phyloP scores from a whole-genome alignment of 2,797 vertebrate genomes.

The Basileuterus tristriatus region DNA sequence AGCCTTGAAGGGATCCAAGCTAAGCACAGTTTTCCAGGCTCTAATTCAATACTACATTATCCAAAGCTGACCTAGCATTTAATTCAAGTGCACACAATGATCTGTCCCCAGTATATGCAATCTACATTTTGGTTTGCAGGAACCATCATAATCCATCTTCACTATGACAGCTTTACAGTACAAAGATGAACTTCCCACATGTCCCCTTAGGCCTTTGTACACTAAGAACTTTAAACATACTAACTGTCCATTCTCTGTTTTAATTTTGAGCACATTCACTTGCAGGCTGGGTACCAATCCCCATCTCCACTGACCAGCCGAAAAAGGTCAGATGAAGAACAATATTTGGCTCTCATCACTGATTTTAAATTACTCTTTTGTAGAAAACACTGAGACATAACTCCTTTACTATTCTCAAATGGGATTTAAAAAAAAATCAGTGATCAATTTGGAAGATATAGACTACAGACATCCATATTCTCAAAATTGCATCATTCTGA shows the following conservation, averaged over 20 bases:
- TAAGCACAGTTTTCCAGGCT: neutral
- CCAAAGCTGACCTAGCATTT: neutral
- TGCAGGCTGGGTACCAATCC: neutral
- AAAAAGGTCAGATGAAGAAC: neutral
- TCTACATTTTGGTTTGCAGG: conserved; percentile 5
- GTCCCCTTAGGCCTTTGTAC: neutral
- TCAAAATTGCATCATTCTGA: neutral
- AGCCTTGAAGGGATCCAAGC: neutral
- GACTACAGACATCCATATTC: neutral
- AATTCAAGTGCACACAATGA: conserved; percentile 6
- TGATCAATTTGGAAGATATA: neutral
- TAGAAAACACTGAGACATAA: neutral
- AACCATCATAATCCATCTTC: neutral
- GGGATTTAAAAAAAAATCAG: neutral
- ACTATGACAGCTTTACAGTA: neutral
- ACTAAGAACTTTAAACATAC: conserved; percentile 15
- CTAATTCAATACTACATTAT: neutral
- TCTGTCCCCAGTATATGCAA: neutral
- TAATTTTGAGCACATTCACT: conserved; percentile 13
- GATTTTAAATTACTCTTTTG: neutral
- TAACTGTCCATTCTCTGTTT: neutral
- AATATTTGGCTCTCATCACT: neutral
- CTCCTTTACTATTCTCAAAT: neutral
- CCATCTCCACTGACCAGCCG: neutral
- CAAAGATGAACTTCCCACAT: neutral